Percentiles rank a stretch among this genome's conserved stretches.
Conservation (phyloP, 2,888 invertebrate genomes). For the Drosophila parthenogenetica region DNA sequence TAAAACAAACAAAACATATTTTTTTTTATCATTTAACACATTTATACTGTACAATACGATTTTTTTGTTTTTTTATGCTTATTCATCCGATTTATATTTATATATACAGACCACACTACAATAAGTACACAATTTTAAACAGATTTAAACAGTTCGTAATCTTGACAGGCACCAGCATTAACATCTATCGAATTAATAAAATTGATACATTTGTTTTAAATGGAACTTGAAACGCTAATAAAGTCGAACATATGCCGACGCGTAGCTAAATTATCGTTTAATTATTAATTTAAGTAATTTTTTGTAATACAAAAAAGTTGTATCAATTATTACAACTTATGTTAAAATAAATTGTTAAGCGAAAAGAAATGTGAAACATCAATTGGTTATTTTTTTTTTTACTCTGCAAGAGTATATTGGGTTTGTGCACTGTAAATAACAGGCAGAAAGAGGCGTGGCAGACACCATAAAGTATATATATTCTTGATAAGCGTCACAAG, state of each 20-base stretch:
- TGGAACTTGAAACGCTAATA: slow-evolving; percentile 50
- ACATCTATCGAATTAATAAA: slow-evolving; percentile 35
- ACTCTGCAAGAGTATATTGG: too few species aligned
- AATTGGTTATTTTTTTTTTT: background rate
- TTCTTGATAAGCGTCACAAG: too few species aligned
- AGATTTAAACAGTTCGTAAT: slow-evolving; percentile 14
- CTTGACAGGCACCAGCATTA: slow-evolving; percentile 23
- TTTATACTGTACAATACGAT: slow-evolving; percentile 73
- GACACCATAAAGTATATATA: too few species aligned
- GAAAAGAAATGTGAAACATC: slow-evolving; percentile 42
- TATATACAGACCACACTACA: slow-evolving; percentile 23
- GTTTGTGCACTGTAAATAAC: too few species aligned
- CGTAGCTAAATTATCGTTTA: slow-evolving; percentile 74
- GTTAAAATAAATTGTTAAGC: slow-evolving; percentile 81
- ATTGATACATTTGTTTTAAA: slow-evolving; percentile 48
- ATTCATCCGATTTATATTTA: slow-evolving; percentile 45
- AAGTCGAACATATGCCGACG: slow-evolving; percentile 46
- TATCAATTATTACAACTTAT: slow-evolving; percentile 69
- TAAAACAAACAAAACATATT: slow-evolving; percentile 18
- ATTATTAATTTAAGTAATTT: slow-evolving; percentile 65
- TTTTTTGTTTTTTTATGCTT: slow-evolving; percentile 45
- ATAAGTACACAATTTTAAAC: slow-evolving; percentile 25
- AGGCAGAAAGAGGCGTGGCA: too few species aligned
- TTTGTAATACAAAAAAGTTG: slow-evolving; percentile 72
- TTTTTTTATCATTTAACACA: slow-evolving; percentile 47